These are phyloP conservation scores for Aptenodytes forsteri DNA, from an alignment of 2,113 vertebrate species.

Conservation along the genomic window DNA sequence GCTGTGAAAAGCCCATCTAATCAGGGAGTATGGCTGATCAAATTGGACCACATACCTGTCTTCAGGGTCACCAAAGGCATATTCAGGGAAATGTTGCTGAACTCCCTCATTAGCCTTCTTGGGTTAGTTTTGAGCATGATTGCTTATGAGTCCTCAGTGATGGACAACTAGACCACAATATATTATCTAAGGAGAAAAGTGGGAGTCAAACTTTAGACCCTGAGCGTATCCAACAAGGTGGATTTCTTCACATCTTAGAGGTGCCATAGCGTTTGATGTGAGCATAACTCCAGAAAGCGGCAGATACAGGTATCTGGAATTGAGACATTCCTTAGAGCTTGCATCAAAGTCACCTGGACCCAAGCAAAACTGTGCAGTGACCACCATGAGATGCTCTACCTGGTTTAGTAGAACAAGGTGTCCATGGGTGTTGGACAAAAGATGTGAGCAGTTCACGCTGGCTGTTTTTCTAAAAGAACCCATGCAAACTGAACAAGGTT, in stretches of 20 bases:
- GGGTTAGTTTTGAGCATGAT: not conserved
- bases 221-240: not conserved
- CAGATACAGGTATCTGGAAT: not conserved
- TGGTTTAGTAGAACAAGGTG: not conserved
- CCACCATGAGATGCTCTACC: not conserved
- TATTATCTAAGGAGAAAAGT: not conserved
- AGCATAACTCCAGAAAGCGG: not conserved
- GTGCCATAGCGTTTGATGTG: not conserved
- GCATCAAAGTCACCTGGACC: not conserved
- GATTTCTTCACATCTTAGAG: not conserved
- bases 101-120: not conserved
- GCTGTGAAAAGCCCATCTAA: not conserved
- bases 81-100: not conserved
- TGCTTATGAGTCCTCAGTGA: not conserved
- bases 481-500: not conserved
- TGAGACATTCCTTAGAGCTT: not conserved
- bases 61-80: not conserved
- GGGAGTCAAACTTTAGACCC: not conserved
- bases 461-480: not conserved
- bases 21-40: not conserved
- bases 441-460: not conserved
- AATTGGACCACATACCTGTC: not conserved
- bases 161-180: not conserved
- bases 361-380: not conserved
- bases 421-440: not conserved